Percentiles rank a stretch among this genome's conserved stretches.
These are phyloP conservation scores for Galaxea fascicularis DNA, from an alignment of 92 coral and sea anemone species.

Conservation along the genomic window DNA sequence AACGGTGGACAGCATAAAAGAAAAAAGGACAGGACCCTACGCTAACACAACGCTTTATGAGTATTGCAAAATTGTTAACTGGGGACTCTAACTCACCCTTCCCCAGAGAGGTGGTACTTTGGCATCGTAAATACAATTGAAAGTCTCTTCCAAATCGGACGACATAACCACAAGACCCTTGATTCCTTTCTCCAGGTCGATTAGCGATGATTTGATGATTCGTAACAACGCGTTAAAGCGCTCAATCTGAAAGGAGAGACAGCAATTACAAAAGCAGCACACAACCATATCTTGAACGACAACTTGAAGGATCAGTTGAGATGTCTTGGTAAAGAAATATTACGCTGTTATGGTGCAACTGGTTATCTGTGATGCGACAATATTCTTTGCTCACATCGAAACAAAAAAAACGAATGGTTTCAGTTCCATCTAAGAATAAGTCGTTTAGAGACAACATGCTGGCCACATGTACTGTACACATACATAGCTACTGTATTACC, in stretches of 20 bases:
- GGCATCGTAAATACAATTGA: conserved; percentile 93
- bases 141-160: conserved; percentile 97
- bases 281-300: neutral
- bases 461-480: too few species aligned
- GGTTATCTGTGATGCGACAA: too few species aligned
- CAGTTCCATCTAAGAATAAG: too few species aligned
- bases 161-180: conserved; percentile 99
- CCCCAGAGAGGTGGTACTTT: conserved; percentile 99
- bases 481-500: too few species aligned
- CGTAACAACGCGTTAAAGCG: conserved; percentile 87
- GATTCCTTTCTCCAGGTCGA: conserved; percentile 97
- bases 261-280: neutral
- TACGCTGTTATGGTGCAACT: too few species aligned
- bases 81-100: conserved; percentile 83
- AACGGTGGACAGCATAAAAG: too few species aligned
- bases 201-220: conserved; percentile 86
- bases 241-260: conserved; percentile 70
- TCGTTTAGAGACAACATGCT: too few species aligned
- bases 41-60: too few species aligned
- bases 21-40: too few species aligned
- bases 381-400: too few species aligned
- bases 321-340: too few species aligned
- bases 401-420: too few species aligned
- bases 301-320: neutral
- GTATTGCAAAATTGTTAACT: neutral